Base-by-base conservation (phyloP, 2,797 vertebrate species). In the Trematomus bernacchii region DNA sequence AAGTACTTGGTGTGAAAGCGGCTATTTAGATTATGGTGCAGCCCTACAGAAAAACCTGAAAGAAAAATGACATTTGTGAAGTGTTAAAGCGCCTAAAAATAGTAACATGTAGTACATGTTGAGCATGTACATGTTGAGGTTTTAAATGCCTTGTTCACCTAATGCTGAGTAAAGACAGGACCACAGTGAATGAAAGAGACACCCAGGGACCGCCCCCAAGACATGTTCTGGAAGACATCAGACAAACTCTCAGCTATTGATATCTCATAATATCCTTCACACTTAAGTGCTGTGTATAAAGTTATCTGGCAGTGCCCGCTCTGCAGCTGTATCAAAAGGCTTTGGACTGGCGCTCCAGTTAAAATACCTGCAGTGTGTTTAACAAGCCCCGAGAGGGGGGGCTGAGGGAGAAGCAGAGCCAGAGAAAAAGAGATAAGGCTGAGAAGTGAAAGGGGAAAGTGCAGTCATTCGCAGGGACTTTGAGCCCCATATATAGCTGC, bases 401-500 rank as follows among this genome's bases (percentile, higher is more conserved):
- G 80, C 65, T 0, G 51, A 55, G 72, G 66, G 59, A 46, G 61
- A 66, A 71, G 66, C 80, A 76, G 55, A 71, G 80, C 62, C 72
- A 86, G 70, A 62, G 82, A 69, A 52, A 66, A 72, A 48, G 66
- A 89, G 85, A 93, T 85, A 88, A 90, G 77, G 76, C 77, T 71
- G 46, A 84, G 86, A 86, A 86, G 82, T 55, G 40, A 90, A 87
- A 84, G 78, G 84, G 80, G 74, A 92, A 90, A 89, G 89, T 85
- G 88, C 84, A 87, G 83, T 58, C 80, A 75, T 83, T 91, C 71
- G 58, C 71, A 79, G 79, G 85, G 87, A 92, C 87, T 90, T 91
- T 89, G 91, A 93, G 89, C 82, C 83, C 80, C 81, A 85, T 80
- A 83, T 83, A 81, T 83, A 86, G 86, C 86, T 82, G 89, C 87